A percentile compares a stretch with the other conserved stretches of the same genome.
These are phyloP conservation scores for Carduelis carduelis DNA, from an alignment of 2,797 vertebrate species.

Conservation along the genomic window DNA sequence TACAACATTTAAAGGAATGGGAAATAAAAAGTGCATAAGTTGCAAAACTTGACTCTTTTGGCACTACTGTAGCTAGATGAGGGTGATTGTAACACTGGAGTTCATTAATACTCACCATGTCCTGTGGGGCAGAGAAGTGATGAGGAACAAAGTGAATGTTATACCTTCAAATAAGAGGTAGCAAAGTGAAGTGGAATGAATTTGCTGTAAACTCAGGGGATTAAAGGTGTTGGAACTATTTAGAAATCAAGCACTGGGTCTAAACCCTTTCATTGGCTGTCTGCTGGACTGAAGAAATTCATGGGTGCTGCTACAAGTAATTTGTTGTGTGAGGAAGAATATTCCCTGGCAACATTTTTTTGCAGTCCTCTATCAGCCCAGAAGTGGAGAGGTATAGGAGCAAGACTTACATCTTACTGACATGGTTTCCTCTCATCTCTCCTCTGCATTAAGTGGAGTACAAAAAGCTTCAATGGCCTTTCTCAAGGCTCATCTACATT, in stretches of 20 bases:
- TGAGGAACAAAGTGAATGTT: conserved; percentile 41
- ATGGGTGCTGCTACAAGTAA: neutral
- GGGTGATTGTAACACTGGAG: neutral
- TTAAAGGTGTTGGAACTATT: conserved; percentile 44
- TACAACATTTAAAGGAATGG: conserved; percentile 26
- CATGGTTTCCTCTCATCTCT: neutral
- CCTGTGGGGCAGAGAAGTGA: neutral
- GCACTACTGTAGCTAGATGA: neutral
- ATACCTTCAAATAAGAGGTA: conserved; percentile 39
- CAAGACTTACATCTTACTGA: neutral
- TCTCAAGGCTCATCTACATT: neutral
- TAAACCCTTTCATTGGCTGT: neutral
- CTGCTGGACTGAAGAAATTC: neutral
- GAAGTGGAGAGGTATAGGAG: neutral
- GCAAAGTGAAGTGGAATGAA: conserved; percentile 40
- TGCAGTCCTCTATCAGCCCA: neutral
- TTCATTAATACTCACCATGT: conserved; percentile 7
- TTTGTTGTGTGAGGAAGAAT: neutral
- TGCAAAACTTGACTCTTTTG: neutral
- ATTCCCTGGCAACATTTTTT: neutral
- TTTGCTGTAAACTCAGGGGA: conserved; percentile 32
- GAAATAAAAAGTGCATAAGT: neutral
- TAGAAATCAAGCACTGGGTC: neutral
- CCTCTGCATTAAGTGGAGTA: neutral
- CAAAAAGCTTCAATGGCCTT: neutral